Evolutionary conservation across 2,113 vertebrate species (phyloP).

Genomic region (Sapayoa aenigma): DNA sequence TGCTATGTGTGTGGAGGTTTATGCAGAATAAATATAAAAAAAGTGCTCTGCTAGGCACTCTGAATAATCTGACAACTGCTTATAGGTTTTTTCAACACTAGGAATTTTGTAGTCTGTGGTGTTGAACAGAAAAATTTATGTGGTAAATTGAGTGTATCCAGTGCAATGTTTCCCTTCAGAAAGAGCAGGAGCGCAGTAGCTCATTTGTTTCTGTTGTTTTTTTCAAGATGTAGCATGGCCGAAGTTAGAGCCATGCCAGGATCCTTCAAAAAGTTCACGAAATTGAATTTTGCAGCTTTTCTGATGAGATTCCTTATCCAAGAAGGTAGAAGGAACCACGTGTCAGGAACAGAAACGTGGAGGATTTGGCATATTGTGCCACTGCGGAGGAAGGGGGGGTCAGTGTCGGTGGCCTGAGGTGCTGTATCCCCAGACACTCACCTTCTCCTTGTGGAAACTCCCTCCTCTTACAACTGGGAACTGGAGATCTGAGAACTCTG

Average conservation of each 20-base stretch:
- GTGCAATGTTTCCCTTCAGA: background rate
- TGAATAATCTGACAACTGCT: background rate
- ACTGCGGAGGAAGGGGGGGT: rapidly evolving
- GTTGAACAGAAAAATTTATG: background rate
- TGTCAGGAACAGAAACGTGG: background rate
- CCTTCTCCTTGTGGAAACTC: background rate
- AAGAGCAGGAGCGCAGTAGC: rapidly evolving
- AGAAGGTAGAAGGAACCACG: background rate
- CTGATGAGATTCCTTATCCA: background rate
- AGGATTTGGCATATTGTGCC: background rate
- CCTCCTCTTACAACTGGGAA: background rate
- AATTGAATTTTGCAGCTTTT: background rate
- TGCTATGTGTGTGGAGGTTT: background rate
- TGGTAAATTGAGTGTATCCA: background rate
- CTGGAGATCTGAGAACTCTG: background rate
- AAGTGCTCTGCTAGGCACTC: rapidly evolving
- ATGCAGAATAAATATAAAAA: background rate
- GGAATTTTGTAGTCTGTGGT: background rate
- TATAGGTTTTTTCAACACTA: background rate
- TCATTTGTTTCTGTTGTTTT: background rate
- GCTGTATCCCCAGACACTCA: background rate
- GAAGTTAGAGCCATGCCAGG: background rate
- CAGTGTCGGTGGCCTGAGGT: background rate
- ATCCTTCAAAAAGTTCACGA: background rate
- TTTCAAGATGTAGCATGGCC: background rate